These are phyloP conservation scores for Saccostrea echinata DNA, from an alignment of 1,140 invertebrate species.

Conservation along the genomic window DNA sequence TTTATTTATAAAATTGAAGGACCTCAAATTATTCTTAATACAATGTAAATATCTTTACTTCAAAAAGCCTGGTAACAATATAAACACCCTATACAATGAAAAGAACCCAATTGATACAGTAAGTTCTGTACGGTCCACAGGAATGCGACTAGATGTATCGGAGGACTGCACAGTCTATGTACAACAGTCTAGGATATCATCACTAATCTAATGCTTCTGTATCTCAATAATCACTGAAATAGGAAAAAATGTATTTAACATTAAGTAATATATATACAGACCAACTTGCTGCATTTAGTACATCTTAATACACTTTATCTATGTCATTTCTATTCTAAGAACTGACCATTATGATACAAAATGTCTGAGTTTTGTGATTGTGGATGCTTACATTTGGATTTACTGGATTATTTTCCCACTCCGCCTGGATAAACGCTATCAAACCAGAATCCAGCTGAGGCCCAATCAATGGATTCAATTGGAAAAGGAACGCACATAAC, in stretches of 20 bases:
- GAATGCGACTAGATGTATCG: conserved; percentile 2
- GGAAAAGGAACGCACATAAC: conserved; percentile 95
- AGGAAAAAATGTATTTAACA: background rate
- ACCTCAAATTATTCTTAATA: too few species aligned
- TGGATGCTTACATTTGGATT: background rate
- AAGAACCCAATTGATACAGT: background rate
- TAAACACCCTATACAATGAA: too few species aligned
- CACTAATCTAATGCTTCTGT: background rate
- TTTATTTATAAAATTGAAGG: too few species aligned
- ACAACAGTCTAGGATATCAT: background rate
- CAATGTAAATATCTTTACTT: too few species aligned
- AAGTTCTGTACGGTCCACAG: background rate
- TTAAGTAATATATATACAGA: background rate
- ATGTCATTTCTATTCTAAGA: too few species aligned
- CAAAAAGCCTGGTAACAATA: too few species aligned
- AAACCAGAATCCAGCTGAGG: conserved; percentile 85
- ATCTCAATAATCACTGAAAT: background rate
- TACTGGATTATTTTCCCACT: conserved; percentile 61
- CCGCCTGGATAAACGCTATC: conserved; percentile 69
- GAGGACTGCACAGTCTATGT: background rate
- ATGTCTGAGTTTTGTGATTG: too few species aligned
- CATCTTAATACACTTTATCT: too few species aligned
- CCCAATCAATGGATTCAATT: conserved; percentile 96
- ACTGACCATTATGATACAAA: too few species aligned
- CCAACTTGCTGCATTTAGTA: too few species aligned